Percentiles rank a stretch among this genome's conserved stretches.
Conservation (phyloP, 2,888 invertebrate species). For the Eupsilia transversa region DNA sequence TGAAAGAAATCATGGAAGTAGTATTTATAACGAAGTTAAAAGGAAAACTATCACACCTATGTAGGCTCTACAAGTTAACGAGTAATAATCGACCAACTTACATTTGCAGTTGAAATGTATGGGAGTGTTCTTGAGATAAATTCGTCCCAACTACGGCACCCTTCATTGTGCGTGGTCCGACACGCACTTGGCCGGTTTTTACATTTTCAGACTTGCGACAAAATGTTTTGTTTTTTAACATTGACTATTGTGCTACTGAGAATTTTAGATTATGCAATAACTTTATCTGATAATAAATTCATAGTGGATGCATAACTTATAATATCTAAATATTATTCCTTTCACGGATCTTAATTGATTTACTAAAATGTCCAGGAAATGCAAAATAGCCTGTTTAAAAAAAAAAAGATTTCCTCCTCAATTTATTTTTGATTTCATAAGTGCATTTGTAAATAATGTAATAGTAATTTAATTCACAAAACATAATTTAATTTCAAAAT, state of each 20-base stretch:
- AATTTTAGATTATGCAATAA: not conserved
- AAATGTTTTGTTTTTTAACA: not conserved
- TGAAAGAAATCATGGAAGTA: too few relatives aligned
- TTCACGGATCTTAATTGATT: not conserved
- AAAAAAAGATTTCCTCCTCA: not conserved
- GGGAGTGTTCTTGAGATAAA: too few relatives aligned
- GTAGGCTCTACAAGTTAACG: too few relatives aligned
- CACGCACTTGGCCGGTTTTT: too few relatives aligned
- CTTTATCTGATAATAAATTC: not conserved
- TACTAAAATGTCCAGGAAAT: not conserved
- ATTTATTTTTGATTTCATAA: not conserved
- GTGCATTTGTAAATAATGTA: conserved; percentile 1
- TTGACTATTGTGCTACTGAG: not conserved
- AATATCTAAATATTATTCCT: not conserved
- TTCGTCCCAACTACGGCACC: too few relatives aligned
- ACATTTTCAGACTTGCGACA: not conserved
- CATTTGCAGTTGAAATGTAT: too few relatives aligned
- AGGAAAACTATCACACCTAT: too few relatives aligned
- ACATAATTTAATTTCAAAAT: not conserved
- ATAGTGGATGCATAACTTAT: not conserved
- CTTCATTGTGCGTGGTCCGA: too few relatives aligned
- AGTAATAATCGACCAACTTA: too few relatives aligned
- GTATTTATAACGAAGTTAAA: too few relatives aligned
- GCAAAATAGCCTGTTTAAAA: not conserved
- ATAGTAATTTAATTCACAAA: not conserved